Conservation (phyloP, 1,140 invertebrate genomes). For the Diprion similis region DNA sequence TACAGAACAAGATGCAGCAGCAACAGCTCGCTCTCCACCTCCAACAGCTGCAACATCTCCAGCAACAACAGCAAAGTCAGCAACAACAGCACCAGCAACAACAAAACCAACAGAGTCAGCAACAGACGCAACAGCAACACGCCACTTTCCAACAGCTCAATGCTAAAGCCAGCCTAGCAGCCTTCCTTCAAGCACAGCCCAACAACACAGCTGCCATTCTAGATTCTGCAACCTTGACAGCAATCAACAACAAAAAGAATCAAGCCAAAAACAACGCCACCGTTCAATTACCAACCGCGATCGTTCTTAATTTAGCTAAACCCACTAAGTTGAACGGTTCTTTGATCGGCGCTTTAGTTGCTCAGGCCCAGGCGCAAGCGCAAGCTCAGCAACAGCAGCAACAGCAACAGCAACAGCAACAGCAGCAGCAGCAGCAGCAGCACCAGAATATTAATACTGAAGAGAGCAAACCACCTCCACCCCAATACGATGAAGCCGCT, state of each 20-base stretch:
- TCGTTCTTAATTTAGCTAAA: conserved; percentile 56
- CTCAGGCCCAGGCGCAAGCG: conserved; percentile 57
- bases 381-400: conserved; percentile 36
- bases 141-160: conserved; percentile 59
- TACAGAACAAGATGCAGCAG: conserved; percentile 73
- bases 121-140: conserved; percentile 50
- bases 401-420: conserved; percentile 41
- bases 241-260: conserved; percentile 61
- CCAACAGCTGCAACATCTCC: conserved; percentile 66
- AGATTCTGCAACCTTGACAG: conserved; percentile 54
- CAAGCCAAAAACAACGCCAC: conserved; percentile 54
- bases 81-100: conserved; percentile 46
- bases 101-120: conserved; percentile 49
- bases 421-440: conserved; percentile 43
- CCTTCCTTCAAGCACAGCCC: conserved; percentile 62
- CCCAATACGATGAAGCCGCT: conserved; percentile 76
- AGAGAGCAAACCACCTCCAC: conserved; percentile 64
- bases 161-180: conserved; percentile 63
- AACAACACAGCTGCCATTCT: conserved; percentile 55
- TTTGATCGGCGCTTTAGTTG: conserved; percentile 52
- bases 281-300: conserved; percentile 56
- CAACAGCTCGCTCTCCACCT: conserved; percentile 65
- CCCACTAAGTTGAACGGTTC: conserved; percentile 57
- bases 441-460: conserved; percentile 46
- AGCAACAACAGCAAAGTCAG: conserved; percentile 58